Percentiles rank a stretch among this genome's conserved stretches.
These are phyloP conservation scores for Plecotus auritus DNA, from an alignment of 2,113 vertebrate species.

Conservation along the genomic window DNA sequence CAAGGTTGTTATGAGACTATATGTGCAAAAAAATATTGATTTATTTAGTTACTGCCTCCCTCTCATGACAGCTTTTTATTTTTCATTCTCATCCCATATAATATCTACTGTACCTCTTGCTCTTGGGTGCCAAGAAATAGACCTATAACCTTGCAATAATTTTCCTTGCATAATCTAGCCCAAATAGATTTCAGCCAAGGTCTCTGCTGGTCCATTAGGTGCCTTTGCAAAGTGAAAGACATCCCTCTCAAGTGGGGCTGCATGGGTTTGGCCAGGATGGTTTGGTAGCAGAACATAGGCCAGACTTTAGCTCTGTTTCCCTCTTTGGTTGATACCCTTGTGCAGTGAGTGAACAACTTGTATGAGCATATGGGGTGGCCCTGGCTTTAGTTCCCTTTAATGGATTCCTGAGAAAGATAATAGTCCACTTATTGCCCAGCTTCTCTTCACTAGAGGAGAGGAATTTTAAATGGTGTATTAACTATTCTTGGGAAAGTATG, in stretches of 20 bases:
- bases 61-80: not conserved
- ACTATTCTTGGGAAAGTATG: slow-evolving; percentile 33
- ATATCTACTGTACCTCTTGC: not conserved
- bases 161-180: not conserved
- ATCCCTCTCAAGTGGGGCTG: not conserved
- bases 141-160: not conserved
- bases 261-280: not conserved
- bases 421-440: not conserved
- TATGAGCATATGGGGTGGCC: not conserved
- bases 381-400: not conserved
- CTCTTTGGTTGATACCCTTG: not conserved
- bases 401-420: not conserved
- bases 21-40: not conserved
- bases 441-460: not conserved
- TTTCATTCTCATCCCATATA: not conserved
- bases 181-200: not conserved
- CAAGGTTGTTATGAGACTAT: not conserved
- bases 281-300: not conserved
- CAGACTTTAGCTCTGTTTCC: not conserved
- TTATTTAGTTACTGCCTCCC: not conserved
- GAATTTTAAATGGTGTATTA: not conserved
- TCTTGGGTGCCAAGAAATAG: not conserved
- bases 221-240: not conserved
- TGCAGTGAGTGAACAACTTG: not conserved
- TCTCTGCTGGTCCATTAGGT: not conserved